Evolutionary conservation across 2,888 invertebrate species (phyloP).

Genomic region (Hoplodrina ambigua): DNA sequence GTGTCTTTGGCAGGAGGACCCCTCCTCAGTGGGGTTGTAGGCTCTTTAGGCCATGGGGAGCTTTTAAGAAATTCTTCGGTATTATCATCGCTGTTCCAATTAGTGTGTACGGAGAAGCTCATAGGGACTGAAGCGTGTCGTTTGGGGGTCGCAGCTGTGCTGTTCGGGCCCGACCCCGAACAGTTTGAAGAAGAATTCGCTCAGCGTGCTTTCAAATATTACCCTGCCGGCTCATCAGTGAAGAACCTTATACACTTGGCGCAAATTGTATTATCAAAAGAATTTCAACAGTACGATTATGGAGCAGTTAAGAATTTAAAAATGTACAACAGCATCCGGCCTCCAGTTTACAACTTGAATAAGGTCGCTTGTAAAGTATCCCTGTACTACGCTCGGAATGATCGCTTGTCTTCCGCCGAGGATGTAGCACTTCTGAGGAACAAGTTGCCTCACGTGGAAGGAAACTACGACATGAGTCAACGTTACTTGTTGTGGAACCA

Average conservation of each 20-base stretch:
- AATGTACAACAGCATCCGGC: conserved; percentile 8
- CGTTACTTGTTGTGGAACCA: conserved; percentile 17
- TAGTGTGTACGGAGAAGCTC: background rate
- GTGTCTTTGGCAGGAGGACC: conserved; percentile 7
- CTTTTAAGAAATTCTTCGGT: conserved; percentile 15
- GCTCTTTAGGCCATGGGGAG: conserved; percentile 20
- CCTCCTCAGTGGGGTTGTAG: background rate
- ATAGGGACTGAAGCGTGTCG: conserved; percentile 1
- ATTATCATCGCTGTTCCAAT: background rate
- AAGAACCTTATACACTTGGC: conserved; percentile 22
- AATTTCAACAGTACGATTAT: conserved; percentile 15
- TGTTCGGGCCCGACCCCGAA: conserved; percentile 12
- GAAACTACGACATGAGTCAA: conserved; percentile 3
- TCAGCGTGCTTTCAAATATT: background rate
- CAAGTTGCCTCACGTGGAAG: background rate
- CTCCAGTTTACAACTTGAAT: conserved; percentile 18
- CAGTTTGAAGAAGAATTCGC: conserved; percentile 13
- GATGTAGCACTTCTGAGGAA: conserved; percentile 2
- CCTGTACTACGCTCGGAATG: conserved; percentile 23
- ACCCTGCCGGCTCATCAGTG: conserved; percentile 10
- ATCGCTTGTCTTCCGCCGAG: conserved; percentile 17
- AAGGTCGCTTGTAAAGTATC: conserved; percentile 13
- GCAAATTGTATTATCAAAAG: conserved; percentile 12
- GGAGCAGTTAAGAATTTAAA: background rate
- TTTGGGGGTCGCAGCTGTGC: accelerated